A percentile compares a stretch with the other conserved stretches of the same genome.
phyloP scores from a whole-genome alignment of 2,113 vertebrate species.

The Sigmodon hispidus region DNA sequence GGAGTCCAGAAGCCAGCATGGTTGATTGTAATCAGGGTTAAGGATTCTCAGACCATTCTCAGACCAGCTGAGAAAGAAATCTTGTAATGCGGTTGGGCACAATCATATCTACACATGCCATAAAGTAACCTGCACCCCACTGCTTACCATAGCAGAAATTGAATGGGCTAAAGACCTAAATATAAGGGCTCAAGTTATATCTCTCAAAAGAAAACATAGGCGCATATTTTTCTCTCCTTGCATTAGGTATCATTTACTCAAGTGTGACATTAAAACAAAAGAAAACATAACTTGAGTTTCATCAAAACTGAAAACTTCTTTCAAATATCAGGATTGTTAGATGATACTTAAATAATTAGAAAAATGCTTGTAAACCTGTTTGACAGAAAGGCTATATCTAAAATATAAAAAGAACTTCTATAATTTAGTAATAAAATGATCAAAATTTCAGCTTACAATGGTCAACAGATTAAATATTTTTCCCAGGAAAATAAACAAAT shows the following conservation, averaged over 20 bases:
- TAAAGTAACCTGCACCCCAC: background rate
- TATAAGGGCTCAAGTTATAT: background rate
- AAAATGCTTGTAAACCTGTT: slow-evolving; percentile 11
- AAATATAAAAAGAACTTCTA: background rate
- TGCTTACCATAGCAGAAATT: background rate
- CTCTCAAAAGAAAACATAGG: background rate
- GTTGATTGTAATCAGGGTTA: background rate
- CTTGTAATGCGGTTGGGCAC: background rate
- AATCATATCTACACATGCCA: background rate
- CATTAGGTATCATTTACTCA: background rate
- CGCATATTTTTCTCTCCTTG: background rate
- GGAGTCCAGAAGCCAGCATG: slow-evolving; percentile 2
- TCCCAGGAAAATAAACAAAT: background rate
- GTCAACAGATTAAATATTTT: background rate
- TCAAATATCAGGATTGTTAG: background rate
- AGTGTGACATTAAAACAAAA: background rate
- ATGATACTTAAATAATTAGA: background rate
- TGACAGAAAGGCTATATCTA: background rate
- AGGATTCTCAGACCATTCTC: background rate
- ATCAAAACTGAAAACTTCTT: background rate
- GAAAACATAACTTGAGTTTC: background rate
- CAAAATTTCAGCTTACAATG: background rate
- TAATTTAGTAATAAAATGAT: background rate
- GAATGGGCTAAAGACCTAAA: background rate
- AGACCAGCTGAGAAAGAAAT: background rate